Conservation (phyloP, 2,888 invertebrate species). For the Oegoconia quadripuncta region DNA sequence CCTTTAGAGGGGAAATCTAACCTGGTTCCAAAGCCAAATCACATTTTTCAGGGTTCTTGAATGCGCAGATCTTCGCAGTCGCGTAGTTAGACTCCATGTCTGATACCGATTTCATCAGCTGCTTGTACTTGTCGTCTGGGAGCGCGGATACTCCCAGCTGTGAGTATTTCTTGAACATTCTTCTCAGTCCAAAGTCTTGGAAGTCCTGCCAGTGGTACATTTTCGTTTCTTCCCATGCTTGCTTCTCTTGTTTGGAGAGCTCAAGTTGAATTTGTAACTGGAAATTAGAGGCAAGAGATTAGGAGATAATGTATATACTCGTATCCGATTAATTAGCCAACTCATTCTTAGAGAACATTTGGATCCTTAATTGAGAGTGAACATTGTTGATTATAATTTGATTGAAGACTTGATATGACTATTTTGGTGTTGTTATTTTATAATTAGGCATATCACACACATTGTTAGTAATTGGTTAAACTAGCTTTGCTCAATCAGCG, state of each 20-base stretch:
- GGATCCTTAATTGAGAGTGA: too few species aligned
- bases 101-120: constrained; percentile 80
- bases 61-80: constrained; percentile 88
- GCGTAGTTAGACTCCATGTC: constrained; percentile 89
- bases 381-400: too few species aligned
- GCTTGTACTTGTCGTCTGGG: constrained; percentile 82
- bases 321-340: too few species aligned
- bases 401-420: too few species aligned
- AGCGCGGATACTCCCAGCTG: constrained; percentile 86
- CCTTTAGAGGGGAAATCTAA: too few species aligned
- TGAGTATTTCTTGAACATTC: constrained; percentile 87
- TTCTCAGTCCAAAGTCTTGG: constrained; percentile 81
- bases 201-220: constrained; percentile 86
- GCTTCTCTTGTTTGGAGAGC: constrained; percentile 77
- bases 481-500: too few species aligned
- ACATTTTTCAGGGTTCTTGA: constrained; percentile 80
- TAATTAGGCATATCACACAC: too few species aligned
- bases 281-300: constrained; percentile 14
- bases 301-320: too few species aligned
- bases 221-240: constrained; percentile 82
- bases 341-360: too few species aligned
- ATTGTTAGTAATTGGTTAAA: too few species aligned
- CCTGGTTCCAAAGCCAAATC: constrained; percentile 87
- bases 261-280: constrained; percentile 64
- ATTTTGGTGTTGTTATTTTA: too few species aligned